Evolutionary conservation across 2,888 invertebrate genomes (phyloP).

Genomic region (Dicyrtomina minuta): DNA sequence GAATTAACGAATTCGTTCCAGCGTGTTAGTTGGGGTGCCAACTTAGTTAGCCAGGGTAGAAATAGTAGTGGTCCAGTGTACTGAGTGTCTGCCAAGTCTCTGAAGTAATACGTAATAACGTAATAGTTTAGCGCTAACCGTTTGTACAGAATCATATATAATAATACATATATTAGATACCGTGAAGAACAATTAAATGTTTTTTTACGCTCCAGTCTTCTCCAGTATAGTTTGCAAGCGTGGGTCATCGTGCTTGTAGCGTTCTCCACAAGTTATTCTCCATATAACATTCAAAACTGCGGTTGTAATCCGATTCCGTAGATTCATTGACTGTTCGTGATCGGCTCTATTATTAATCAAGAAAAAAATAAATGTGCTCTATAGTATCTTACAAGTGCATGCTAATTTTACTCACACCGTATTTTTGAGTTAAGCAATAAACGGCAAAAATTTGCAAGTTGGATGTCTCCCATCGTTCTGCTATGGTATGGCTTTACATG

Average conservation of each 20-base stretch:
- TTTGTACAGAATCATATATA: not conserved
- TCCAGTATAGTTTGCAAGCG: slow-evolving; percentile 44
- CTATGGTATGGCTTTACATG: too few species aligned
- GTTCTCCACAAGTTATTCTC: slow-evolving; percentile 51
- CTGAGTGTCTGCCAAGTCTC: slow-evolving; percentile 52
- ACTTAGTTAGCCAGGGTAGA: slow-evolving; percentile 49
- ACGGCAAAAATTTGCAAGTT: too few species aligned
- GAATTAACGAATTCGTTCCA: slow-evolving; percentile 51
- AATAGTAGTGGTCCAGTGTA: slow-evolving; percentile 52
- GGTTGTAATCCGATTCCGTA: slow-evolving; percentile 44
- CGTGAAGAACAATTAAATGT: too few species aligned
- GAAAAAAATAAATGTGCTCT: too few species aligned
- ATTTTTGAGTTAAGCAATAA: not conserved
- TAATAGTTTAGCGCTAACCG: too few species aligned
- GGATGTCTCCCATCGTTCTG: too few species aligned
- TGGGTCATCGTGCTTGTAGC: slow-evolving; percentile 49
- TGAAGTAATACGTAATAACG: slow-evolving; percentile 9
- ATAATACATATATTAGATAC: too few species aligned
- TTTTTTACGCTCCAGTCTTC: slow-evolving; percentile 50
- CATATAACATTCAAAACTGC: slow-evolving; percentile 51
- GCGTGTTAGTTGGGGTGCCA: slow-evolving; percentile 47
- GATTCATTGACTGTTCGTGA: slow-evolving; percentile 37
- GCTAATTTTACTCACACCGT: not conserved
- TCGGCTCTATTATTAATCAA: slow-evolving; percentile 31
- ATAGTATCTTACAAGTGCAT: too few species aligned